These are phyloP conservation scores for Gymnoscelis rufifasciata DNA, from an alignment of 2,888 invertebrate genomes.

Conservation along the genomic window DNA sequence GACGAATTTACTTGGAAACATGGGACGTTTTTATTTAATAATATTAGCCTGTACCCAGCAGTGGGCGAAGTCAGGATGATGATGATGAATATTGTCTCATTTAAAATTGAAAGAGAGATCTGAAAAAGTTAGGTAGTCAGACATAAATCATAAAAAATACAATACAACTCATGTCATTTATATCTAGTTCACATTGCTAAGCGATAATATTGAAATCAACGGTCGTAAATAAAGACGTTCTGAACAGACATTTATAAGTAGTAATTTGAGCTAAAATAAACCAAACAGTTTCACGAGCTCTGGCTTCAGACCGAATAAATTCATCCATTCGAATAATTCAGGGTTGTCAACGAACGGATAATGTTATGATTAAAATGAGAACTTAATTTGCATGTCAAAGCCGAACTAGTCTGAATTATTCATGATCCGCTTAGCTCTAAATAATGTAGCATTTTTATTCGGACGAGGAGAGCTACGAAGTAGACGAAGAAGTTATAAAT, in stretches of 20 bases:
- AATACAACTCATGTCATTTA: too few species aligned
- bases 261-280: slow-evolving; percentile 8
- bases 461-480: too few species aligned
- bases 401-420: slow-evolving; percentile 47
- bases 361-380: slow-evolving; percentile 55
- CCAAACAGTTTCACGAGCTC: slow-evolving; percentile 9
- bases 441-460: slow-evolving; percentile 43
- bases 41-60: too few species aligned
- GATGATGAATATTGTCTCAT: too few species aligned
- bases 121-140: too few species aligned
- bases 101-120: too few species aligned
- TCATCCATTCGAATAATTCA: slow-evolving; percentile 21
- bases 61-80: too few species aligned
- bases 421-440: slow-evolving; percentile 32
- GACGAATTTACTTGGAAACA: slow-evolving; percentile 6
- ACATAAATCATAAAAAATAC: too few species aligned
- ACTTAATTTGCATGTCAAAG: slow-evolving; percentile 55
- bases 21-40: background rate
- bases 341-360: slow-evolving; percentile 38
- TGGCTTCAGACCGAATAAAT: slow-evolving; percentile 13
- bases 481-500: slow-evolving; percentile 24
- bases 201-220: background rate
- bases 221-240: background rate
- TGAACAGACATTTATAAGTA: background rate
- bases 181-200: too few species aligned